Evolutionary conservation across 2,797 vertebrate species (phyloP).

Genomic region (Enteromius treurensis): DNA sequence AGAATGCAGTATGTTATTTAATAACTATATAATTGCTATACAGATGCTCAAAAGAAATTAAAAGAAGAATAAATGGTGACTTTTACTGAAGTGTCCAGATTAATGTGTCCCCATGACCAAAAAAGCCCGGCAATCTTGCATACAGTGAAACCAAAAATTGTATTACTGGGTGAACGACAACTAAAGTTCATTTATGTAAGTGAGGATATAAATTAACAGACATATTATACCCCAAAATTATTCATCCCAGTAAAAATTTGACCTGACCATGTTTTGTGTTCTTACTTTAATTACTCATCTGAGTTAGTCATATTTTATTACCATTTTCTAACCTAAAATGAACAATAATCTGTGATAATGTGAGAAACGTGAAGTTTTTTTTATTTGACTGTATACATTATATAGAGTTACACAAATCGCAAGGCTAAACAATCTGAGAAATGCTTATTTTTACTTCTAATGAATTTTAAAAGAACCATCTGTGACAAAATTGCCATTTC

Average conservation of each 20-base stretch:
- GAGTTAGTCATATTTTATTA: too few species aligned
- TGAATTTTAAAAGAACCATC: background rate
- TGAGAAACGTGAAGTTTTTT: too few species aligned
- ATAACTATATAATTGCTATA: background rate
- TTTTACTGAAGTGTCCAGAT: background rate
- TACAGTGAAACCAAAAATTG: background rate
- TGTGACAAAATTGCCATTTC: background rate
- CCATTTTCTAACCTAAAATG: too few species aligned
- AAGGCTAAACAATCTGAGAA: background rate
- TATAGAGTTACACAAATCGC: constrained; percentile 54
- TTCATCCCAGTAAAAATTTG: too few species aligned
- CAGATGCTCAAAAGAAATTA: background rate
- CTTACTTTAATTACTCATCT: too few species aligned
- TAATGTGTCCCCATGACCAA: background rate
- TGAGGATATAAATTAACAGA: too few species aligned
- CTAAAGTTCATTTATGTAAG: too few species aligned
- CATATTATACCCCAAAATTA: too few species aligned
- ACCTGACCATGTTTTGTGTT: too few species aligned
- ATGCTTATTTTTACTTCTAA: background rate
- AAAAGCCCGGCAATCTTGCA: background rate
- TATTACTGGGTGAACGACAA: too few species aligned
- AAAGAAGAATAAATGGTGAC: background rate
- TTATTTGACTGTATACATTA: too few species aligned
- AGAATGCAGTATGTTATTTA: background rate
- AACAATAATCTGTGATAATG: too few species aligned